Evolutionary conservation across 1,140 invertebrate genomes (phyloP), one percentile per base, ranked within the genome.

Genomic region (Drosophila murphyi): DNA sequence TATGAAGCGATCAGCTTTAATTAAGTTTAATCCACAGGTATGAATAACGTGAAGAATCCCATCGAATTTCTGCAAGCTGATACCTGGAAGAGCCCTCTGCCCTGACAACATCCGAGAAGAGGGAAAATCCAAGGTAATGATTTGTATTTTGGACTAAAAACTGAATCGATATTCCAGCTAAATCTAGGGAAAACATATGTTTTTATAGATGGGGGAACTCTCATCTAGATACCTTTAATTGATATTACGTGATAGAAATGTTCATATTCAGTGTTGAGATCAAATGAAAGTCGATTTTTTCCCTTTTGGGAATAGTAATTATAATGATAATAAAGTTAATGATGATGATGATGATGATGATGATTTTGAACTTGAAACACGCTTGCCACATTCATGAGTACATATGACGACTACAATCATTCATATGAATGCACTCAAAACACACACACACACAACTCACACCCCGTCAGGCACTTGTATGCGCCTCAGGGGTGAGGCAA

Each of bases 361-460:
- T 65, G 57, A 80, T 64, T 47, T 61, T 79, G 78, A 80, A 80
- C 71, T 74, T 80, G 76, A 62, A 79, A 67, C 56, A 68, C 76
- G 55, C 63, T 67, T 72, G 78, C 47, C n/a, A 39, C 47, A 61
- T 69, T 35, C 10, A 48, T 20, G 32, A 37, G 29, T 41, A 50
- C 34, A 12, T 47, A 55, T 20, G 28, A 3, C 41, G 28, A 3
- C 41, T 12, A 28, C 32, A 32, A 48, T 67, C 64, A 59, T 34
- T 32, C 65, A 39, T 50, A 51, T 39, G 34, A 31, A 67, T 56
- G 51, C 56, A 62, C 45, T 37, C 48, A 54, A 5, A 5, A 12
- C n/a, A 45, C 41, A 76, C 41, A 48, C 37, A 63, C 43, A 52
- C 47, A 41, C 62, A 64, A 32, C 60, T 57, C n/a, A 67, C 39